Evolutionary conservation across 1,140 invertebrate genomes (phyloP).

Genomic region (Homalodisca vitripennis): DNA sequence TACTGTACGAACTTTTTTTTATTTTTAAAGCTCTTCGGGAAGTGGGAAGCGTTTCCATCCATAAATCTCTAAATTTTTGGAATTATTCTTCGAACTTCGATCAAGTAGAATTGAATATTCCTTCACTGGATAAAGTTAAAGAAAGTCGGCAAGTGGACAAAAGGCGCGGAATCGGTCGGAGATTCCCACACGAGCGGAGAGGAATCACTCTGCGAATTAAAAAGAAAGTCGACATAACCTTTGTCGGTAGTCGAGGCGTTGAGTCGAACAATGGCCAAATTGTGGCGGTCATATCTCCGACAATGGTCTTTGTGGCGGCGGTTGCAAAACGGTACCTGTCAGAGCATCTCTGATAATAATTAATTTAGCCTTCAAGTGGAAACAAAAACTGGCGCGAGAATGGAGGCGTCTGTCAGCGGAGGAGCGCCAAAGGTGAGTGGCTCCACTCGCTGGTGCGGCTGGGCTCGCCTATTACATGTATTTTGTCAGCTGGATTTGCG

Average conservation of each 20-base stretch:
- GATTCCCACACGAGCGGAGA: not conserved
- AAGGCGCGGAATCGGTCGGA: not conserved
- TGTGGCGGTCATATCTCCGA: not conserved
- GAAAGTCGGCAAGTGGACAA: not conserved
- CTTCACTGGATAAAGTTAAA: not conserved
- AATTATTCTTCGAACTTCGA: not conserved
- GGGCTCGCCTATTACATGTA: not conserved
- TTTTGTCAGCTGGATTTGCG: constrained; percentile 11
- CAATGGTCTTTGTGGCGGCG: constrained; percentile 6
- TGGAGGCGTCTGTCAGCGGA: not conserved
- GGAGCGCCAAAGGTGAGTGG: not conserved
- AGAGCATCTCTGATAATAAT: not conserved
- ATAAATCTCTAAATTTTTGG: not conserved
- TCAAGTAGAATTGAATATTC: not conserved
- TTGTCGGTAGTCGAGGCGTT: not conserved
- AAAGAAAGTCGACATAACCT: constrained; percentile 9
- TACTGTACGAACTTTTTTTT: too few species aligned
- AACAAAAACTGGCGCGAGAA: not conserved
- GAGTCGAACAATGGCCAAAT: constrained; percentile 12
- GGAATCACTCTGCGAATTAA: constrained; percentile 5
- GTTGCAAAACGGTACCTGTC: not conserved
- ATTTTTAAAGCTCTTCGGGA: not conserved
- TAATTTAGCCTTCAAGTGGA: constrained; percentile 16
- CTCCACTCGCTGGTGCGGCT: not conserved
- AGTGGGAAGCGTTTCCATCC: not conserved